Percentiles rank a stretch among this genome's conserved stretches.
phyloP scores from a whole-genome alignment of 2,113 vertebrate genomes.

The Peromyscus californicus region DNA sequence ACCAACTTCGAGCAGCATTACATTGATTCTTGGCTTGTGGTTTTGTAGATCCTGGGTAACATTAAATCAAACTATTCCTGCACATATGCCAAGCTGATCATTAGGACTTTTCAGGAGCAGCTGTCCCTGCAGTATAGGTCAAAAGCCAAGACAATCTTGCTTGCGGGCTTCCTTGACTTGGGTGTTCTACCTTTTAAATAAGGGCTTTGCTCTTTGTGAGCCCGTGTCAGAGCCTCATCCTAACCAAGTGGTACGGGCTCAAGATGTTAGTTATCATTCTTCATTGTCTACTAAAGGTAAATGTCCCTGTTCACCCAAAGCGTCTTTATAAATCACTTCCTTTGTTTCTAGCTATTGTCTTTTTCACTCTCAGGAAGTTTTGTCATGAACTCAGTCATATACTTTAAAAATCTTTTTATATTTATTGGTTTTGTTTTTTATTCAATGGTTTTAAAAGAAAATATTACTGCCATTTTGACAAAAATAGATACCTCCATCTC shows the following conservation, averaged over 20 bases:
- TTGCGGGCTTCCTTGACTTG: neutral
- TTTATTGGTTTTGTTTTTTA: neutral
- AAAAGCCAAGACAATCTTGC: neutral
- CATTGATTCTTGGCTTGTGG: neutral
- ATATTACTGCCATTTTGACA: neutral
- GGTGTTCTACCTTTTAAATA: neutral
- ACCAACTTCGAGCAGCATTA: neutral
- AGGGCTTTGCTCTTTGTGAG: neutral
- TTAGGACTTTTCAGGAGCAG: neutral
- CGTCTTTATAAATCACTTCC: neutral
- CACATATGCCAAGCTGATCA: neutral
- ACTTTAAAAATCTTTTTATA: neutral
- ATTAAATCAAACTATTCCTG: neutral
- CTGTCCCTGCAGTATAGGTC: neutral
- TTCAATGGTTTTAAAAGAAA: neutral
- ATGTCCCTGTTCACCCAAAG: neutral
- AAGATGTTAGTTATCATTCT: neutral
- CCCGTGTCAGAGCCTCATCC: neutral
- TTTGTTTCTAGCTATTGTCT: neutral
- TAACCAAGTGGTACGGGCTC: neutral
- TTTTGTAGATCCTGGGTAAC: conserved; percentile 29
- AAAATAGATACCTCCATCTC: neutral
- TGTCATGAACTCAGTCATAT: neutral
- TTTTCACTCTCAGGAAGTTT: neutral
- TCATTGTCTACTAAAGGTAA: neutral